Conservation (phyloP, 2,888 invertebrate species). For the Fissipunctia ypsillon region DNA sequence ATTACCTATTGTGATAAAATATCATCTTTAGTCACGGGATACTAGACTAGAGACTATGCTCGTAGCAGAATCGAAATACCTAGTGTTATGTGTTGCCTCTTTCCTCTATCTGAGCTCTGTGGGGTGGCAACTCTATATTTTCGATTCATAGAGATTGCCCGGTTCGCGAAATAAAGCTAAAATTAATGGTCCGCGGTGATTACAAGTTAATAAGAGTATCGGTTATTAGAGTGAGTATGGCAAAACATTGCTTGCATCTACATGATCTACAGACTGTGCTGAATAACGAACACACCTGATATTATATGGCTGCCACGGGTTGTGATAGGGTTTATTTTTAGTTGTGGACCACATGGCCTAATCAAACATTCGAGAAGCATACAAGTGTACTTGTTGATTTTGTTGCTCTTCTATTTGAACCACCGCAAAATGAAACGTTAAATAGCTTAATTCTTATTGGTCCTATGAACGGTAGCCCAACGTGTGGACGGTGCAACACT, state of each 20-base stretch:
- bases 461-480: conserved; percentile 7
- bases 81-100: background rate
- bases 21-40: no score
- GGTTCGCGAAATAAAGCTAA: background rate
- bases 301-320: conserved; percentile 31
- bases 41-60: background rate
- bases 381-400: conserved; percentile 21
- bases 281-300: conserved; percentile 25
- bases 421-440: background rate
- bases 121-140: background rate
- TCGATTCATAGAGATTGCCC: background rate
- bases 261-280: conserved; percentile 15
- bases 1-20: background rate
- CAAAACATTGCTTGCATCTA: background rate
- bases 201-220: conserved; percentile 7
- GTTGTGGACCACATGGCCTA: conserved; percentile 58
- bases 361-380: conserved; percentile 40
- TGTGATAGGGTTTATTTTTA: conserved; percentile 50
- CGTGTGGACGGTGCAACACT: conserved; percentile 35
- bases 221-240: background rate
- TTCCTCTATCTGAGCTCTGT: no score
- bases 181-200: background rate
- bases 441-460: background rate
- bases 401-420: conserved; percentile 30
- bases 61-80: background rate